Evolutionary conservation across 2,797 vertebrate species (phyloP).

Genomic region (Pagetopsis macropterus): DNA sequence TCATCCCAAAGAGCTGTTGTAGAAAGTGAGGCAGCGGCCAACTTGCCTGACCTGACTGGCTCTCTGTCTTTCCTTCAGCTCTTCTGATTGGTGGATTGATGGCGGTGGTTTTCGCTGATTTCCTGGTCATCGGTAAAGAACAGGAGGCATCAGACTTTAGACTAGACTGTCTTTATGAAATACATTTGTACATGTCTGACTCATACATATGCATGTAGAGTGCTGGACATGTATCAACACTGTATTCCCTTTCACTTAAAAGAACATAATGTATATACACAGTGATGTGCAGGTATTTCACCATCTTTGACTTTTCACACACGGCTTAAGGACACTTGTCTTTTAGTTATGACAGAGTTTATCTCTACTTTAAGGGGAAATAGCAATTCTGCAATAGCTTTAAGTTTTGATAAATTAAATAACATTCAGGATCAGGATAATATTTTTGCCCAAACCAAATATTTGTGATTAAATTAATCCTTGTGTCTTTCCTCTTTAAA

Average conservation of each 20-base stretch:
- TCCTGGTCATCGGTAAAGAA: constrained; percentile 86
- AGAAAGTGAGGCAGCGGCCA: constrained; percentile 65
- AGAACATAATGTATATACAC: background rate
- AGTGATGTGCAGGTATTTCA: constrained; percentile 5
- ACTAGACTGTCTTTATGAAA: constrained; percentile 52
- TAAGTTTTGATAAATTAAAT: background rate
- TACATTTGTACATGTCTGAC: background rate
- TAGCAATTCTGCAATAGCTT: background rate
- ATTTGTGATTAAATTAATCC: background rate
- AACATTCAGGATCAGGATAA: background rate
- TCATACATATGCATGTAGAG: constrained; percentile 13
- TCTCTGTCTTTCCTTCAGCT: constrained; percentile 85
- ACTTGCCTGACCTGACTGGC: constrained; percentile 76
- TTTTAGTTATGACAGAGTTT: background rate
- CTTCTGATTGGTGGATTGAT: constrained; percentile 85
- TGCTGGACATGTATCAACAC: constrained; percentile 2
- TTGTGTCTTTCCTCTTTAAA: background rate
- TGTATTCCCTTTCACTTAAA: background rate
- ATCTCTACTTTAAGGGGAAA: background rate
- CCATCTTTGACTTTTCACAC: constrained; percentile 16
- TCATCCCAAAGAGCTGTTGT: constrained; percentile 69
- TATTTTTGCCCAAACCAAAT: constrained; percentile 1
- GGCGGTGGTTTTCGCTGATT: constrained; percentile 86
- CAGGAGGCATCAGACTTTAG: constrained; percentile 76
- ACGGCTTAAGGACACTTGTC: background rate